phyloP scores from a whole-genome alignment of 2,113 vertebrate species.

The Lophotis ruficrista region DNA sequence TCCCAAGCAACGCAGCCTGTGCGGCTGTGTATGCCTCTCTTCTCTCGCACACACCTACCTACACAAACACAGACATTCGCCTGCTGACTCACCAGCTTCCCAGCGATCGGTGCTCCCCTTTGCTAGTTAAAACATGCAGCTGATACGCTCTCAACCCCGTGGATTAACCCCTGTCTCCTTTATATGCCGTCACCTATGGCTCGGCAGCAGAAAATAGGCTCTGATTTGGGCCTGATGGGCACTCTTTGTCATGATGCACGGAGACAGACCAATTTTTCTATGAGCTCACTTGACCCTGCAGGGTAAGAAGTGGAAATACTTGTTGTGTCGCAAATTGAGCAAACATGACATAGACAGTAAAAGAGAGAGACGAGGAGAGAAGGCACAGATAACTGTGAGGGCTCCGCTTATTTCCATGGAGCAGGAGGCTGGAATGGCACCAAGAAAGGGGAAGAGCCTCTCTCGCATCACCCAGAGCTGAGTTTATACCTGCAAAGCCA shows the following conservation, averaged over 20 bases:
- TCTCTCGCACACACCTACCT: constrained; percentile 11
- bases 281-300: constrained; percentile 63
- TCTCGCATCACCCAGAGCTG: background rate
- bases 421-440: background rate
- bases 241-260: constrained; percentile 27
- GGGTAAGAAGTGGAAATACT: constrained; percentile 65
- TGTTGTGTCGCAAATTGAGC: constrained; percentile 67
- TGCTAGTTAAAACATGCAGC: constrained; percentile 52
- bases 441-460: background rate
- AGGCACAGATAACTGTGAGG: background rate
- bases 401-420: background rate
- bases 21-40: background rate
- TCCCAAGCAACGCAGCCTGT: accelerated
- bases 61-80: background rate
- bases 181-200: constrained; percentile 9
- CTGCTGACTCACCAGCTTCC: constrained; percentile 58
- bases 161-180: constrained; percentile 70
- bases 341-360: constrained; percentile 55
- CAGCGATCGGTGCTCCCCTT: constrained; percentile 13
- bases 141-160: constrained; percentile 17
- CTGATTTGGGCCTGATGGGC: constrained; percentile 45
- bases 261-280: constrained; percentile 54
- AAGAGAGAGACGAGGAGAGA: constrained; percentile 19
- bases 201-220: background rate
- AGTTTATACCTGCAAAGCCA: background rate